Evolutionary conservation across 2,797 vertebrate species (phyloP).

Genomic region (Rhabdomys pumilio): DNA sequence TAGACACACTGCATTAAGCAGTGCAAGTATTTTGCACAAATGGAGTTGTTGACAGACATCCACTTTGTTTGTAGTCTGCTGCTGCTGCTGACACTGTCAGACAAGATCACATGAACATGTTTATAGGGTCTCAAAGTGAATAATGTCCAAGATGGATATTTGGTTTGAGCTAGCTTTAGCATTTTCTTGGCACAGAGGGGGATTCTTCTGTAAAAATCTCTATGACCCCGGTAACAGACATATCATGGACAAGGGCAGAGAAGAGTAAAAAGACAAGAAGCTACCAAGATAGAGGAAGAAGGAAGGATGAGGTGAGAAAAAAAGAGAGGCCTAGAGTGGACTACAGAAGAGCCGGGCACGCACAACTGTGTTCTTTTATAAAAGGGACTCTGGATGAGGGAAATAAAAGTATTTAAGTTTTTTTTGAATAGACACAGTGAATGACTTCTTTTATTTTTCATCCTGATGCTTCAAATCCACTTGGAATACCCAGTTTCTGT

Average conservation of each 20-base stretch:
- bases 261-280: background rate
- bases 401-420: background rate
- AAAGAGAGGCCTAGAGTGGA: background rate
- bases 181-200: background rate
- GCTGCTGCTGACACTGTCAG: background rate
- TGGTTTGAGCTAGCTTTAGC: background rate
- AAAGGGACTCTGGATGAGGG: background rate
- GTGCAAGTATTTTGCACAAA: background rate
- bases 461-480: background rate
- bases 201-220: background rate
- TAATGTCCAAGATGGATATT: background rate
- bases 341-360: rapidly evolving
- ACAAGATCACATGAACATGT: background rate
- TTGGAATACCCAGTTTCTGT: background rate
- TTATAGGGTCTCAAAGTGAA: background rate
- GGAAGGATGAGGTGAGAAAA: no score
- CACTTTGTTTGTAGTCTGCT: background rate
- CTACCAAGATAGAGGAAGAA: background rate
- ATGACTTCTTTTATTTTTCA: background rate
- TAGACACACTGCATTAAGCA: background rate
- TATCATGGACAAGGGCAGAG: background rate
- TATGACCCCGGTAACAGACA: background rate
- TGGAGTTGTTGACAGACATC: background rate
- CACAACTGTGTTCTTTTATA: background rate
- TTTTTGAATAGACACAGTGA: background rate